phyloP scores from a whole-genome alignment of 2,797 vertebrate genomes.

The Sebastes hopkinsi region DNA sequence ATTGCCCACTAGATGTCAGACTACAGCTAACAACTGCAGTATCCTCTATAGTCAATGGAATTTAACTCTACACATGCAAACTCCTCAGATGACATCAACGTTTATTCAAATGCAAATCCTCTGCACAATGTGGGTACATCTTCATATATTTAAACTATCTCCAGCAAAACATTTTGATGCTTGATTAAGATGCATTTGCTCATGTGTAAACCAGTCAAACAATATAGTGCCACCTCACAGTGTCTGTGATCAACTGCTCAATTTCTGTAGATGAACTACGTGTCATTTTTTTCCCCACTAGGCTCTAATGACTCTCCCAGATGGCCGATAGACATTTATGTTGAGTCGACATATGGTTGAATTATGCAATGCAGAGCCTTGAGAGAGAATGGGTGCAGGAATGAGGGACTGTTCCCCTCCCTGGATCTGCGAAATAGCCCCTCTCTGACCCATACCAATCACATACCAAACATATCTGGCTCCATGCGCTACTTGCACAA shows the following conservation, averaged over 20 bases:
- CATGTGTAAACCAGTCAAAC: background rate
- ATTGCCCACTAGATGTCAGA: slow-evolving; percentile 68
- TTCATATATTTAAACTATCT: background rate
- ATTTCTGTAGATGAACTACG: background rate
- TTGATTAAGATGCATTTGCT: background rate
- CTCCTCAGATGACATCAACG: background rate
- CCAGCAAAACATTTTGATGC: background rate
- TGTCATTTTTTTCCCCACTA: background rate
- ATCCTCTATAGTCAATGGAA: background rate
- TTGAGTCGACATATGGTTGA: slow-evolving; percentile 17
- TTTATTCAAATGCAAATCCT: background rate
- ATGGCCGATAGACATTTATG: background rate
- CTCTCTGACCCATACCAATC: slow-evolving; percentile 34
- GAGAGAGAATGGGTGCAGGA: slow-evolving; percentile 19
- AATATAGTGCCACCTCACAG: background rate
- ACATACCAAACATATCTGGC: slow-evolving; percentile 59
- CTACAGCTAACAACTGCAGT: slow-evolving; percentile 20
- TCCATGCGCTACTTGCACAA: slow-evolving; percentile 10
- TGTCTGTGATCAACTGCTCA: background rate
- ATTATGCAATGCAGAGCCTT: slow-evolving; percentile 44
- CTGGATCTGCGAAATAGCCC: slow-evolving; percentile 27
- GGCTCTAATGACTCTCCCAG: slow-evolving; percentile 22
- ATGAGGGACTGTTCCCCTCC: slow-evolving; percentile 39
- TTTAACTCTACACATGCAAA: background rate
- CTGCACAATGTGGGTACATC: background rate